Base-by-base conservation (phyloP, 2,113 vertebrate species). In the Melanerpes aurifrons region DNA sequence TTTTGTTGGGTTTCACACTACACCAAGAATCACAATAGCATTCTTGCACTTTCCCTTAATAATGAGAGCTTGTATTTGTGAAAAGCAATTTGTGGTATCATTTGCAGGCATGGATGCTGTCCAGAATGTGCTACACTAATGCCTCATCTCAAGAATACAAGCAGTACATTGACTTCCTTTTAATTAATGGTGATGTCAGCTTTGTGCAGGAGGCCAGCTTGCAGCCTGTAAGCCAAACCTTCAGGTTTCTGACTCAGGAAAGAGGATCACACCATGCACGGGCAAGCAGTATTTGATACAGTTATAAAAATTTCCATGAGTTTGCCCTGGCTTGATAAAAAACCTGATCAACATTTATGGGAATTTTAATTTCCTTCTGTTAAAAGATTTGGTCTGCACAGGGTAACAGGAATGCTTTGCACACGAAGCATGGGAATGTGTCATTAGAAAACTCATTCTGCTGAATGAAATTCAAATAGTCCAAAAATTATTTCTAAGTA, bases 101-200 rank as follows among this genome's bases (percentile, higher is more conserved):
- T 93, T 96, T 64, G 81, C 75, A 86, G 57, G 72, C 83, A 32
- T 68, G 78, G 79, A 79, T 92, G 87, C 75, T 83, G 43, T 82
- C 66, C 92, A 93, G 61, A 90, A 86, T 70, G 54, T 86, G 82
- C 63, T 83, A 82, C 6, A 0, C 61, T 92, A 90, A 92, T 95
- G 87, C 81, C 48, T 92, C 82, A 81, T 92, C 62, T 82, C 50
- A 89, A 75, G 45, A 68, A 92, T 86, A 53, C 56, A 79, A 94
- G 69, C 63, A 92, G 72, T 61, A 82, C 59, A 81, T 54, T 67
- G 62, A 70, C 59, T 94, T 88, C 53, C 50, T 64, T 82, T 89
- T 93, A 96, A 95, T 94, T 96, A 93, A 93, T 92, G 91, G 91
- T 96, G 90, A 94, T 96, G 78, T 89, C 87, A 95, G 56, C 58